Conservation (phyloP, 1,140 invertebrate genomes). For the Eulimnadia texana region DNA sequence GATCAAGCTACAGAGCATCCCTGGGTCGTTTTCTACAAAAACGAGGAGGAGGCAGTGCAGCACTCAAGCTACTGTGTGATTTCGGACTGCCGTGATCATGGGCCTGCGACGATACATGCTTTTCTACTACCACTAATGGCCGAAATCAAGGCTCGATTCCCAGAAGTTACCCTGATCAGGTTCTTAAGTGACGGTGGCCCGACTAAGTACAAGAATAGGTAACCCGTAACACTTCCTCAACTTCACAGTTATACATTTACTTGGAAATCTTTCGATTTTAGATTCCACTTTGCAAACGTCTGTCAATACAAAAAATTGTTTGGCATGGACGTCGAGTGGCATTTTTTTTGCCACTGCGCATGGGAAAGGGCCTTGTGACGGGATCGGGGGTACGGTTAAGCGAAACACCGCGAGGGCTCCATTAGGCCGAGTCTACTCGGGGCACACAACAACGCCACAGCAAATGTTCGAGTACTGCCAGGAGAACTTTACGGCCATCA, state of each 20-base stretch:
- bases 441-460: not conserved
- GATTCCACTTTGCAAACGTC: slow-evolving; percentile 22
- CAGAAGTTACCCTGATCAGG: not conserved
- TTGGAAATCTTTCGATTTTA: not conserved
- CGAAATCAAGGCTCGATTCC: not conserved
- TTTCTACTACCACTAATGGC: not conserved
- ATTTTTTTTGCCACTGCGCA: not conserved
- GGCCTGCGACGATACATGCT: not conserved
- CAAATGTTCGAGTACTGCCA: not conserved
- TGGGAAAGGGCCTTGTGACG: not conserved
- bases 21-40: not conserved
- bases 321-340: slow-evolving; percentile 21
- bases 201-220: not conserved
- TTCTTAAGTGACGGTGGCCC: not conserved
- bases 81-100: not conserved
- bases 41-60: not conserved
- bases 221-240: not conserved
- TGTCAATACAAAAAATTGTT: slow-evolving; percentile 23
- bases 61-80: not conserved
- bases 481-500: not conserved
- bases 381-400: not conserved
- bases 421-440: not conserved
- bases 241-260: not conserved
- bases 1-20: not conserved
- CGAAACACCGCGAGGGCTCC: not conserved